Percentiles rank a stretch among this genome's conserved stretches.
phyloP scores from a whole-genome alignment of 2,113 vertebrate species.

The Phalacrocorax carbo region DNA sequence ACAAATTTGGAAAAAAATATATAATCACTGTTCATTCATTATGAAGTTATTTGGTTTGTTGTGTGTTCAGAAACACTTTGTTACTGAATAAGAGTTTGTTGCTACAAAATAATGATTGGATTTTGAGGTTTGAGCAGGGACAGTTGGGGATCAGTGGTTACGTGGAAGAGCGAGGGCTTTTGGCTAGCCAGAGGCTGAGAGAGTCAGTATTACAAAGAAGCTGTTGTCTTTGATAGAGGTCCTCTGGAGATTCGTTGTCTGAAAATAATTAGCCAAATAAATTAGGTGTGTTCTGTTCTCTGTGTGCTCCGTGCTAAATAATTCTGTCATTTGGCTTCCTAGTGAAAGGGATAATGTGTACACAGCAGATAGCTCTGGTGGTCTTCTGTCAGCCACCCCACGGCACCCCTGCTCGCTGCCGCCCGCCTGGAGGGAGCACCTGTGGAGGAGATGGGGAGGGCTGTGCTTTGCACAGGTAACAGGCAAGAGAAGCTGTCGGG shows the following conservation, averaged over 20 bases:
- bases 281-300: not conserved
- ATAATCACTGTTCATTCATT: not conserved
- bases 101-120: not conserved
- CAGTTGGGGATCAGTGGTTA: not conserved
- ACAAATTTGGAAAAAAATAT: not conserved
- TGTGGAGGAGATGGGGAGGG: not conserved
- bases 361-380: not conserved
- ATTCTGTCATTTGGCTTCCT: not conserved
- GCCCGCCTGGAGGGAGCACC: not conserved
- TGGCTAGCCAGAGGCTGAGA: not conserved
- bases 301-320: not conserved
- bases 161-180: not conserved
- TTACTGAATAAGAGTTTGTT: not conserved
- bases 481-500: not conserved
- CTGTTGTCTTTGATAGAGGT: not conserved
- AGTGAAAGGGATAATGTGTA: not conserved
- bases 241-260: not conserved
- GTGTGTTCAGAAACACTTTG: not conserved
- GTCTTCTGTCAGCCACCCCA: not conserved
- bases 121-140: not conserved
- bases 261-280: slow-evolving; percentile 4
- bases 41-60: not conserved
- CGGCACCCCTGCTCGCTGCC: not conserved
- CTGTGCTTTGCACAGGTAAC: not conserved
- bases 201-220: not conserved